Percentiles rank a stretch among this genome's conserved stretches.
Conservation (phyloP, 2,797 vertebrate genomes). For the Micromesistius poutassou region DNA sequence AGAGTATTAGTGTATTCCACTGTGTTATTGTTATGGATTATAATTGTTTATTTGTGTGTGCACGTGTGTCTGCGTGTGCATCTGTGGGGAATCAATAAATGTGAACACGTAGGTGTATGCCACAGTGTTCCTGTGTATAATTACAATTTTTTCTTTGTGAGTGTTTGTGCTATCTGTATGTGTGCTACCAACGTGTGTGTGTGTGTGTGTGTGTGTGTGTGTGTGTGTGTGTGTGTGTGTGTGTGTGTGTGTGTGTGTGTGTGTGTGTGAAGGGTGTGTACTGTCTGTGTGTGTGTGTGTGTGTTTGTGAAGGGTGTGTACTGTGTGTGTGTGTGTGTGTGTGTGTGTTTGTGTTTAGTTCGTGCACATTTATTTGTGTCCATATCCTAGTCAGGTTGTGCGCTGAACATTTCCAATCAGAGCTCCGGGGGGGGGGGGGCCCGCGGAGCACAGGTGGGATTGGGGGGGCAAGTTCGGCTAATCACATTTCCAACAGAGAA, state of each 20-base stretch:
- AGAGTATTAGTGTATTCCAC: no score
- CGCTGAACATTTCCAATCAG: constrained; percentile 29
- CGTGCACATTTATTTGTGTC: no score
- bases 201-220: neutral
- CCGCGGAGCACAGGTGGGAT: constrained; percentile 21
- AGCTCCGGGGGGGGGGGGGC: constrained; percentile 6
- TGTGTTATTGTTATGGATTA: no score
- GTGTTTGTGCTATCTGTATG: no score
- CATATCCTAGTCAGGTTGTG: constrained; percentile 10
- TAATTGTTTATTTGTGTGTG: no score
- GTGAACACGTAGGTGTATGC: no score
- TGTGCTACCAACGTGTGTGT: neutral
- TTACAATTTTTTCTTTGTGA: no score
- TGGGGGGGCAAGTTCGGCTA: constrained; percentile 30
- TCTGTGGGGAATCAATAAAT: no score
- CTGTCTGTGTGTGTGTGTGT: neutral
- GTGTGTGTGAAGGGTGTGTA: no score
- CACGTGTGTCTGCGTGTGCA: no score
- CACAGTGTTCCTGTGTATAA: no score
- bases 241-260: neutral
- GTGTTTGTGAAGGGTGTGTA: neutral
- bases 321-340: neutral
- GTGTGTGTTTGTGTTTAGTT: neutral
- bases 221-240: neutral
- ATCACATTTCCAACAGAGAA: constrained; percentile 56